Evolutionary conservation across 2,797 vertebrate species (phyloP).

Genomic region (Gymnopithys bicolor): DNA sequence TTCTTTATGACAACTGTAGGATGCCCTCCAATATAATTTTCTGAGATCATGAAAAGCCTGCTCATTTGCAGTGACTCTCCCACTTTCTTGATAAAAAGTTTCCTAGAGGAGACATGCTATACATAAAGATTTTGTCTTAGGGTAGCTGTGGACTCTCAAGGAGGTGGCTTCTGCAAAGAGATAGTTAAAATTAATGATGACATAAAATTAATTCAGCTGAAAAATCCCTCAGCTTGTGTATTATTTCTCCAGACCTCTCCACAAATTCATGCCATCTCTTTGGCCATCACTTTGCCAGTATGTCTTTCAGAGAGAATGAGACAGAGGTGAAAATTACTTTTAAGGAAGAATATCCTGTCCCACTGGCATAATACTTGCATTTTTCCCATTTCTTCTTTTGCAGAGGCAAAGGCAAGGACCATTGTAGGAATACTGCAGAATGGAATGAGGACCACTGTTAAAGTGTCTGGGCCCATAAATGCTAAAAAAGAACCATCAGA

Average conservation of each 20-base stretch:
- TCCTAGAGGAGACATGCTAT: neutral
- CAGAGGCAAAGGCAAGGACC: neutral
- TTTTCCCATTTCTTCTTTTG: neutral
- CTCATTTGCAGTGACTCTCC: neutral
- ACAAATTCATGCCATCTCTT: neutral
- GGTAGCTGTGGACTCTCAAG: neutral
- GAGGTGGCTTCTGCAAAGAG: neutral
- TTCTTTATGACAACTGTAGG: neutral
- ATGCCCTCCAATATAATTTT: neutral
- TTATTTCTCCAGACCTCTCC: neutral
- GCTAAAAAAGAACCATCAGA: neutral
- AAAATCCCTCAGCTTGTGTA: neutral
- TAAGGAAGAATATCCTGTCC: neutral
- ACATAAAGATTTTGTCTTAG: neutral
- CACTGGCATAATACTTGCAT: accelerated
- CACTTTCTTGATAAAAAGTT: neutral
- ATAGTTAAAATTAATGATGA: neutral
- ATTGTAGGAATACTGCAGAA: neutral
- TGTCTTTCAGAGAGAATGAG: neutral
- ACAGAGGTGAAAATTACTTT: neutral
- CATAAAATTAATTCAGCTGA: neutral
- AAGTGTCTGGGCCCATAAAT: neutral
- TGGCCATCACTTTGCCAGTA: neutral
- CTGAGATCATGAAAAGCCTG: neutral
- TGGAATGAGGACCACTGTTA: neutral